Evolutionary conservation across 2,888 invertebrate genomes (phyloP).

Genomic region (Baronia brevicornis): DNA sequence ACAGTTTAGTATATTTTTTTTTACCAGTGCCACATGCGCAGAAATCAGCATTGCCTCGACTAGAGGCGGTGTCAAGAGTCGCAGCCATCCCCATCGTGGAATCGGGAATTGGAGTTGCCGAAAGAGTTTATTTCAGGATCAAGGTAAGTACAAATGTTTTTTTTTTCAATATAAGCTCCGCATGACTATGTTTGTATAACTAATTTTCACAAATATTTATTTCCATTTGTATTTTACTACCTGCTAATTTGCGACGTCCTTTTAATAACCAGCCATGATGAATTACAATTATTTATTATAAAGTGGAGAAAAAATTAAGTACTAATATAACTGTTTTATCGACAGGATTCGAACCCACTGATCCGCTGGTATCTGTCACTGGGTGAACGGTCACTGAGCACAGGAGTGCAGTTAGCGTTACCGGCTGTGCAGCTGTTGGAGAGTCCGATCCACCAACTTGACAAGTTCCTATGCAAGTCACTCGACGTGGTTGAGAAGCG

Average conservation of each 20-base stretch:
- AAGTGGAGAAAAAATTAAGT: too few species aligned
- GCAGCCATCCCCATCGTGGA: constrained; percentile 89
- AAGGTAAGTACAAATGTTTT: too few species aligned
- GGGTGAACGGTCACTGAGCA: constrained; percentile 83
- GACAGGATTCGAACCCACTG: constrained; percentile 80
- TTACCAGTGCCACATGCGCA: constrained; percentile 46
- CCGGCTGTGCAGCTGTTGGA: constrained; percentile 84
- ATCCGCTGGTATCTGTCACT: constrained; percentile 85
- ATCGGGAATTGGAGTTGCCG: constrained; percentile 83
- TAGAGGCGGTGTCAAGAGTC: constrained; percentile 85
- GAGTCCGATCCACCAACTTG: constrained; percentile 82
- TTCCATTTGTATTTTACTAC: too few species aligned
- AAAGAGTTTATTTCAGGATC: constrained; percentile 82
- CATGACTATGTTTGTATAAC: too few species aligned
- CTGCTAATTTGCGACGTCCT: too few species aligned
- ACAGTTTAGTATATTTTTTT: constrained; percentile 13
- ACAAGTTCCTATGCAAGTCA: constrained; percentile 86
- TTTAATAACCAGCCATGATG: too few species aligned
- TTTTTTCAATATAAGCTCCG: too few species aligned
- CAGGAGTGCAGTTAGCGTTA: constrained; percentile 82
- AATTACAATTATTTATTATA: too few species aligned
- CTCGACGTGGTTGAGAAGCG: constrained; percentile 89
- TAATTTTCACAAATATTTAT: too few species aligned
- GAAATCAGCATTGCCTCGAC: constrained; percentile 57
- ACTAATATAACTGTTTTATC: constrained; percentile 3